Evolutionary conservation across 2,797 vertebrate species (phyloP), one percentile per base, ranked within the genome.

Genomic region (Heterohyrax brucei): DNA sequence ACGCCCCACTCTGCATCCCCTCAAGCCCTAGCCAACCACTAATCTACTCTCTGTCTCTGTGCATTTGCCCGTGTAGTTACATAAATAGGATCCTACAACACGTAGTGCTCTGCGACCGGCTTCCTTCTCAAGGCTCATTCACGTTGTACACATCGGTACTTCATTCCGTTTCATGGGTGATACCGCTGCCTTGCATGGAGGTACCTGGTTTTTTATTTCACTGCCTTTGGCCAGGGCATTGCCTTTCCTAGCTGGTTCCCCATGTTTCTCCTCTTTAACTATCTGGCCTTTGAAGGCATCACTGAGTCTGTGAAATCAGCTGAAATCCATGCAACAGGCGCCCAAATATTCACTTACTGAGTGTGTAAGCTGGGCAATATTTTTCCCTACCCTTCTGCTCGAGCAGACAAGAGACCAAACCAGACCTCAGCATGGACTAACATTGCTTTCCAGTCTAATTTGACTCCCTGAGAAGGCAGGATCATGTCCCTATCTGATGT

Each of bases 151-250:
- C 1, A 4, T 26, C 21, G 2, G 24, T 14, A 16, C 5, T 30
- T 28, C 19, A 3, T 16, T 13, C 68, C 62, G 84, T 56, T 56
- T 22, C 2, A 82, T 5, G 30, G 28, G 21, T 39, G 1, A 18
- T 46, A 53, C 1, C 19, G 19, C 0, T 2, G 10, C 56, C 14
- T 0, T 1, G 18, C 3, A 48, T 2, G 72, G 30, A 2, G 2
- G 3, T 0, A 28, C 28, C 10, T n/a, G 44, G 24, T 30, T 5
- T 26, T 21, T 39, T 59, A 80, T 1, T 39, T 10, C 7, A 28
- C 70, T 3, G 80, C 61, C 81, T 39, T n/a, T 9, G 16, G 21
- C 21, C 12, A 14, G 56, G 26, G 13, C 53, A 0, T 0, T 5
- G 56, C 46, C 75, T 68, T 39, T 28, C 46, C 18, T 30, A 4